Base-by-base conservation (phyloP, 30 jellyfish, hydroid and myxozoan species). In the Catostylus mosaicus region DNA sequence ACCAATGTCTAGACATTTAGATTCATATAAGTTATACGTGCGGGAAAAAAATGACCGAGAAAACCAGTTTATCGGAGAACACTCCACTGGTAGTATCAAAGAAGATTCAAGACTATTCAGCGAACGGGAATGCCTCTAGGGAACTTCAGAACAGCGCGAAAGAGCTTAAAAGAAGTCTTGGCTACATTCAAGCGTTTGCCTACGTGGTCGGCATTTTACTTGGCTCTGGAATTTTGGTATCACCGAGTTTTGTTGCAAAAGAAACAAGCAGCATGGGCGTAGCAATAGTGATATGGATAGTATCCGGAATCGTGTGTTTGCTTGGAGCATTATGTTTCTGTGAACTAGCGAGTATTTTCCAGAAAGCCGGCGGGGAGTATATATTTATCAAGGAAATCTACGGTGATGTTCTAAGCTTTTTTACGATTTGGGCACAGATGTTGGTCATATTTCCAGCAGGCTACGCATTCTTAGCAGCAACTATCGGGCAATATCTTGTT, bases 321-420 rank as follows among this genome's bases (percentile, higher is more conserved):
- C 59, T 82, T 37, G 85, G 92, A 16, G 85, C 92, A 4, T 26
- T 82, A 20, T 82, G 92, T 45, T 68, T 50, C 30, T 82, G 92
- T 54, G 92, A 82, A 68, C 32, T 82, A 1, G 82, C 92, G 10
- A n/a, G 29, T 2, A 56, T 59, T 56, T 18, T 40, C 36, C 10
- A 43, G 31, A 82, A 68, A 32, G 43, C 92, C 14, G 92, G 92
- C 36, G 92, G 92, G 1, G 72, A 60, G 27, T 82, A 67, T 23
- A 59, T 71, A 19, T 68, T 18, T 72, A 67, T 67, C 56, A 57
- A 51, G 34, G 85, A 82, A 29, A 72, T 80, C 14, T 82, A 40
- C 45, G 92, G 92, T 2, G 67, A 69, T 14, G 26, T 30, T 16
- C 54, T 70, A 16, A 86, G 75, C 14, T 82, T 82, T 27, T 14